These are phyloP conservation scores for Nomada hirtipes DNA, from an alignment of 2,888 invertebrate species.

Conservation along the genomic window DNA sequence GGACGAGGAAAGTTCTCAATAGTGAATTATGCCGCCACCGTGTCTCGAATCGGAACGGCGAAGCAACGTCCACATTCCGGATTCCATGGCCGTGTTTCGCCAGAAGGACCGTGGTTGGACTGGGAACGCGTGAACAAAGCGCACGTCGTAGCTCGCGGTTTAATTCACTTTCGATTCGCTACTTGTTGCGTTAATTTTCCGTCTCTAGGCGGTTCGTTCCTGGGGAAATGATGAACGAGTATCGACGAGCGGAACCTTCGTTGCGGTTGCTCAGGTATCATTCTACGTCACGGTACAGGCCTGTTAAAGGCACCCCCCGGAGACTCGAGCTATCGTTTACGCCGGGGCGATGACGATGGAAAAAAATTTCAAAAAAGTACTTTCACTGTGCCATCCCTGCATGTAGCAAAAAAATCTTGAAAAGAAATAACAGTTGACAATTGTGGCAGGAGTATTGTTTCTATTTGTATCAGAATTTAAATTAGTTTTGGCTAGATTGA, in stretches of 20 bases:
- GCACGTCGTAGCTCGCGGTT: conserved; percentile 19
- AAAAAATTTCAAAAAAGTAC: too few species aligned
- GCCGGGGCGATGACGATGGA: too few species aligned
- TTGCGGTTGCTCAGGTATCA: not conserved
- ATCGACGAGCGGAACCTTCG: conserved; percentile 6
- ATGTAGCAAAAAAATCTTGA: too few species aligned
- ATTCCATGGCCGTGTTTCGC: conserved; percentile 29
- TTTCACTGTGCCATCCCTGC: too few species aligned
- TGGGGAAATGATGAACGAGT: conserved; percentile 1
- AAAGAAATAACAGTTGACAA: too few species aligned
- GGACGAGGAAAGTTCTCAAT: conserved; percentile 16
- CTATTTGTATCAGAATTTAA: too few species aligned
- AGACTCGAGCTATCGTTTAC: too few species aligned
- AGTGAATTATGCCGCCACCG: conserved; percentile 51
- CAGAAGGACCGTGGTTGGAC: conserved; percentile 18
- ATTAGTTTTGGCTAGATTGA: too few species aligned
- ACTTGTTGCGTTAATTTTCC: conserved; percentile 8
- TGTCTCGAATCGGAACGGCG: conserved; percentile 31
- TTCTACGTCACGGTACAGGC: too few species aligned
- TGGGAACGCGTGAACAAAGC: conserved; percentile 21
- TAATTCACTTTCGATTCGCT: conserved; percentile 61
- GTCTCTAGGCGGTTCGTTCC: not conserved
- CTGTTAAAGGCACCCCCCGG: too few species aligned
- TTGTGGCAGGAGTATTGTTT: too few species aligned
- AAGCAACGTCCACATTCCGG: conserved; percentile 32